These are phyloP conservation scores for Drosophila atripex DNA, from an alignment of 2,888 invertebrate species.

Conservation along the genomic window DNA sequence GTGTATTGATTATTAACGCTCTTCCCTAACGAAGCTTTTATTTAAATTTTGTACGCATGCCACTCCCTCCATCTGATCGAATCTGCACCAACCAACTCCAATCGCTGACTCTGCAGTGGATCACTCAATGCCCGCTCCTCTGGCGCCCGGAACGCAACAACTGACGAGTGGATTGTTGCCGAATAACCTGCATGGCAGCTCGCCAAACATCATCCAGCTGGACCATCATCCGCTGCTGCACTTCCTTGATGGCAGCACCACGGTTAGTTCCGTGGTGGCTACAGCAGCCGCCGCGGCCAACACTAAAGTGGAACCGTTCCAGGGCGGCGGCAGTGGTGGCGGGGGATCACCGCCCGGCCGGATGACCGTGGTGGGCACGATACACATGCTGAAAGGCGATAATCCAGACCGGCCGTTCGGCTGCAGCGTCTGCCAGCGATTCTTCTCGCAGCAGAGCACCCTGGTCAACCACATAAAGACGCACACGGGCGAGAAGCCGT, in stretches of 20 bases:
- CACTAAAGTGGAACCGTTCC: constrained; percentile 64
- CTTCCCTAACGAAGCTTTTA: constrained; percentile 83
- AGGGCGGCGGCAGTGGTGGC: constrained; percentile 26
- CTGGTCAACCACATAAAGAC: constrained; percentile 81
- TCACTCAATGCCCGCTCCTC: constrained; percentile 69
- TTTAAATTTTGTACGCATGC: constrained; percentile 82
- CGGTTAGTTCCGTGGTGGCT: constrained; percentile 79
- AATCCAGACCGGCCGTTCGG: constrained; percentile 81
- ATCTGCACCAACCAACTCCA: constrained; percentile 8
- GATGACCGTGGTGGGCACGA: constrained; percentile 64
- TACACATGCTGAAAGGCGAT: constrained; percentile 69
- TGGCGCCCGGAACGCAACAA: constrained; percentile 65
- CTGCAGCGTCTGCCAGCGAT: constrained; percentile 78
- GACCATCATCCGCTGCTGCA: constrained; percentile 81
- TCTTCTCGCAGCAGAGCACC: constrained; percentile 82
- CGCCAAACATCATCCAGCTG: constrained; percentile 74
- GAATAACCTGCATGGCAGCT: constrained; percentile 71
- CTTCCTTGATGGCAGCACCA: constrained; percentile 81
- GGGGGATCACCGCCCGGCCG: constrained; percentile 56
- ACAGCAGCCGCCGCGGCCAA: constrained; percentile 63
- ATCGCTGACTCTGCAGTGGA: constrained; percentile 56
- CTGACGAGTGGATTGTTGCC: constrained; percentile 65
- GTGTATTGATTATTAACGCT: constrained; percentile 78
- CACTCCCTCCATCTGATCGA: constrained; percentile 11
- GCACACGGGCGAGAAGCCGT: constrained; percentile 81